Evolutionary conservation across 2,888 invertebrate species (phyloP).

Genomic region (Julus scanicus): DNA sequence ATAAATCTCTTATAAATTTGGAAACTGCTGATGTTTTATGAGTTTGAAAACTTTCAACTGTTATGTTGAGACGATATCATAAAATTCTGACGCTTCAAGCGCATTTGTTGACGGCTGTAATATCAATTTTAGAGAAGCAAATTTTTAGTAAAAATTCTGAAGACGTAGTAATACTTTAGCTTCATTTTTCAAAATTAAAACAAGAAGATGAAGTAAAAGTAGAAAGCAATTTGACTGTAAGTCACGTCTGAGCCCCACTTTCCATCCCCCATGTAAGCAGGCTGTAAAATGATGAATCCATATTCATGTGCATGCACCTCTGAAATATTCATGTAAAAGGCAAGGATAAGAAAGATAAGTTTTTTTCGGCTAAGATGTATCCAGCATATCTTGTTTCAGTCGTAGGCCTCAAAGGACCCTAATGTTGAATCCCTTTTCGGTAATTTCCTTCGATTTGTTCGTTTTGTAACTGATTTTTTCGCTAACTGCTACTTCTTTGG

Average conservation of each 20-base stretch:
- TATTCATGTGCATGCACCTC: slow-evolving; percentile 10
- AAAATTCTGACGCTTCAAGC: neutral
- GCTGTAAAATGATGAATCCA: slow-evolving; percentile 41
- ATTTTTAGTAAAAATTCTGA: neutral
- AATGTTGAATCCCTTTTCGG: slow-evolving; percentile 13
- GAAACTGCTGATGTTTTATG: no score
- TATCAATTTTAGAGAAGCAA: neutral
- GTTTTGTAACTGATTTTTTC: slow-evolving; percentile 35
- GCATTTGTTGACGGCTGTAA: neutral
- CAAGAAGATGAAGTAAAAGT: neutral
- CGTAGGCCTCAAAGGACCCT: slow-evolving; percentile 9
- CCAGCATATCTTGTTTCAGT: slow-evolving; percentile 27
- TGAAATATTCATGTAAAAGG: neutral
- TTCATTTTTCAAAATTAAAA: slow-evolving; percentile 3
- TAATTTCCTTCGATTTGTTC: slow-evolving; percentile 32
- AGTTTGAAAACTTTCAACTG: no score
- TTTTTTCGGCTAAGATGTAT: neutral
- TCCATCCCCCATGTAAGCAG: neutral
- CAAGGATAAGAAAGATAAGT: slow-evolving; percentile 30
- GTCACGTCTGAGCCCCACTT: slow-evolving; percentile 2
- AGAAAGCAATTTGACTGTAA: neutral
- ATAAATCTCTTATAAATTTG: no score
- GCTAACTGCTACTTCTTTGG: neutral
- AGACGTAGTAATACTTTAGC: neutral
- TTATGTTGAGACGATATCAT: neutral